Base-by-base conservation (phyloP, 2,797 vertebrate genomes). In the Perodicticus potto region DNA sequence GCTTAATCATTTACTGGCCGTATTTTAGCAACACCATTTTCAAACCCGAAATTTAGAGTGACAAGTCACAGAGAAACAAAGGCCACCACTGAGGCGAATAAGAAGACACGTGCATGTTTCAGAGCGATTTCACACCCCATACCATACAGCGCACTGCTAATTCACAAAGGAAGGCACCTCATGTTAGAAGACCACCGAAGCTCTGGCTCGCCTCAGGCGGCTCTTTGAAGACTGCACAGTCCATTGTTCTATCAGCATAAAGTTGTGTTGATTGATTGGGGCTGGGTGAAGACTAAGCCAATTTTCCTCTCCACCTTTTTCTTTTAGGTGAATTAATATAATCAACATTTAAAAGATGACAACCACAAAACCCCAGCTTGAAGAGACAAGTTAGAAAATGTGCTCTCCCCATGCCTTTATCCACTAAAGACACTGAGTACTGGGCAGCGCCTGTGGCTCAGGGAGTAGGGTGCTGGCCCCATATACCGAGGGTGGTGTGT, bases 231-330 rank as follows among this genome's bases (percentile, higher is more conserved):
- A 78, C 96, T 90, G 94, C 82, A 97, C 94, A 74, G 40, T 3
- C 69, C 29, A 70, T 53, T 93, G 86, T 96, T 97, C 86, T 91
- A 29, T 97, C 96, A 94, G 81, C 73, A 16, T 76, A 97, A 96
- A 95, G 91, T 84, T 97, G 96, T 95, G 89, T 94, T 97, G 97
- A 98, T 93, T 91, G 95, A 95, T 98, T 97, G 97, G 17, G 49
- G 14, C 3, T 57, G 23, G 6, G 1, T 0, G 2, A 4, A 9
- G 1, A 9, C 91, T 97, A 95, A 97, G 67, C 0, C 0, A 67
- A 19, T 89, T 92, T 93, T 97, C 87, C 92, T 86, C 57, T 89
- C 86, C 96, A 96, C 92, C 43, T 96, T 86, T 93, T 96, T 57
- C 22, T 95, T 96, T 97, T 55, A 89, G 43, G 92, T 43, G 63